Evolutionary conservation across 2,113 vertebrate species (phyloP), one percentile per base, ranked within the genome.

Genomic region (Rhinoptilus africanus): DNA sequence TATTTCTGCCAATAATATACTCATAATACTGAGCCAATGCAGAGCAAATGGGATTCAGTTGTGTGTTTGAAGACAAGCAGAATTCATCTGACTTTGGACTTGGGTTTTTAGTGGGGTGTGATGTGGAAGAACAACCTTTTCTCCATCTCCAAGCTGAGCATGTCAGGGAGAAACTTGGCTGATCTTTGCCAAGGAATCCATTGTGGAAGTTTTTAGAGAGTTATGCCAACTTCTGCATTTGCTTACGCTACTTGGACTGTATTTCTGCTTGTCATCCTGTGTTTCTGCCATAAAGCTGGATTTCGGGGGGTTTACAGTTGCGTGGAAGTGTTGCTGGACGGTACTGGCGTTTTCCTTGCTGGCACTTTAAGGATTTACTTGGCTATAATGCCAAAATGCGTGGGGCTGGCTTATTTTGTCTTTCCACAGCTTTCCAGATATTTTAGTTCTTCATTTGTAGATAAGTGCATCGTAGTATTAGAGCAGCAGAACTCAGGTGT

Each of bases 101-200:
- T 24, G 20, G 37, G 32, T 34, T 76, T 41, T 24, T 12, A 14
- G 14, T 4, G 39, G 26, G 20, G 6, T 48, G 24, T 11, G 27
- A 30, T 26, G 50, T 34, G 51, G 23, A 35, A 69, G 64, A 35
- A 21, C 3, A 1, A 17, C 54, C 14, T 73, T 21, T 18, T 69
- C 45, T 50, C 0, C 2, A 21, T 28, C 14, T 56, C 53, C 71
- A 30, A 2, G 4, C 18, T 7, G 20, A 15, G n/a, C 1, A 10
- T 17, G 8, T 12, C 4, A 0, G 17, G 28, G 63, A 34, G 51
- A 59, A 64, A 48, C 32, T 23, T 47, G 37, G 24, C 35, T 63
- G 59, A 3, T 18, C 39, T 54, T 21, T 56, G 16, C 35, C 30
- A 22, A 62, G n/a, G 19, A 77, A 30, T 76, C 47, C 3, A 3